Conservation (phyloP, 2,113 vertebrate species). For the Dipodomys merriami region DNA sequence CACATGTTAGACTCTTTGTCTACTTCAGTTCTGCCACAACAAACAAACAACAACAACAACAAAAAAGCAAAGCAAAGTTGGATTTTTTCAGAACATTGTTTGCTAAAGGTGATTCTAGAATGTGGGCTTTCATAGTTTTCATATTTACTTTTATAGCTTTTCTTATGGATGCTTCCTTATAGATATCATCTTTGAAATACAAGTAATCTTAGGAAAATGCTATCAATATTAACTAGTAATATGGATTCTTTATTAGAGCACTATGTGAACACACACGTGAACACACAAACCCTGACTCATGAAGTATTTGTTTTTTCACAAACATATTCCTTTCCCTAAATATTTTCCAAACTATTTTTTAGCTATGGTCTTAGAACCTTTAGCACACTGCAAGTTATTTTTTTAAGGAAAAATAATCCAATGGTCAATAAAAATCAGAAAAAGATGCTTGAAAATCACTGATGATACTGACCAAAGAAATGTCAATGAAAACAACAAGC, state of each 20-base stretch:
- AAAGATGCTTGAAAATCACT: not conserved
- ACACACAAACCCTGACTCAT: not conserved
- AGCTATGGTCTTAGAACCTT: not conserved
- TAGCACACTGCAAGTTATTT: not conserved
- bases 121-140: not conserved
- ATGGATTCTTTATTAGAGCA: not conserved
- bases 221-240: not conserved
- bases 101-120: not conserved
- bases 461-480: not conserved
- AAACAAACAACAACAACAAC: no score
- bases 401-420: not conserved
- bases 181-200: not conserved
- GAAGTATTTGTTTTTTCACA: not conserved
- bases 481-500: not conserved
- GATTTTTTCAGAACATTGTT: not conserved
- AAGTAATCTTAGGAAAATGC: not conserved
- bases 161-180: not conserved
- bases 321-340: not conserved
- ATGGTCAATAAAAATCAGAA: not conserved
- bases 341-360: not conserved
- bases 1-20: no score
- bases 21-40: no score
- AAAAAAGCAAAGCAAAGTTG: no score
- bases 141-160: conserved; percentile 3
- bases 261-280: not conserved